These are phyloP conservation scores for Sebastiscus tertius DNA, from an alignment of 2,797 vertebrate species.

Conservation along the genomic window DNA sequence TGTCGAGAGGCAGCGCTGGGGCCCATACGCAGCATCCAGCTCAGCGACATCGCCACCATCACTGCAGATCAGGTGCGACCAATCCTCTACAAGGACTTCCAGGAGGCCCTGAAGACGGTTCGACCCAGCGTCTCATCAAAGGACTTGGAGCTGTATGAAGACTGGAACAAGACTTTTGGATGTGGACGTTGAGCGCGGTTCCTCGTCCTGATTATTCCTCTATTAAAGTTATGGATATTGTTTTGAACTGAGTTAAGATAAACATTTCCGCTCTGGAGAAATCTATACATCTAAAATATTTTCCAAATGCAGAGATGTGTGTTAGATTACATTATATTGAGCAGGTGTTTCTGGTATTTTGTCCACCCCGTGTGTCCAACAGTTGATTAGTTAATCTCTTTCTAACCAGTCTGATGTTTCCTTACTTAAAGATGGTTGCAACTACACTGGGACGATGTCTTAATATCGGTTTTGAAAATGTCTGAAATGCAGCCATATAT, in stretches of 20 bases:
- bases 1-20: constrained; percentile 96
- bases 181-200: constrained; percentile 85
- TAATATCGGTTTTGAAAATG: background rate
- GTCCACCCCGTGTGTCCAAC: background rate
- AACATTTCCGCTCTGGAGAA: background rate
- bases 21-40: constrained; percentile 92
- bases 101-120: constrained; percentile 90
- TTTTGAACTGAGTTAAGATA: background rate
- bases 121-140: constrained; percentile 91
- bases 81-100: constrained; percentile 89
- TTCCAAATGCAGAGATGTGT: background rate
- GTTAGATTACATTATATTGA: background rate
- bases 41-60: constrained; percentile 91
- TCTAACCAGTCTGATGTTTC: background rate
- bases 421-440: background rate
- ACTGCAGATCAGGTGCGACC: constrained; percentile 90
- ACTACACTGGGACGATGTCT: background rate
- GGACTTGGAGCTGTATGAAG: constrained; percentile 93
- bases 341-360: background rate
- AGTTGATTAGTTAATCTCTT: background rate
- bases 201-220: background rate
- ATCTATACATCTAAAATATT: background rate
- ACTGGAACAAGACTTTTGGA: constrained; percentile 95
- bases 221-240: background rate
- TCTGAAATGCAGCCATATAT: background rate